Evolutionary conservation across 2,888 invertebrate genomes (phyloP).

Genomic region (Leptinotarsa haldemani): DNA sequence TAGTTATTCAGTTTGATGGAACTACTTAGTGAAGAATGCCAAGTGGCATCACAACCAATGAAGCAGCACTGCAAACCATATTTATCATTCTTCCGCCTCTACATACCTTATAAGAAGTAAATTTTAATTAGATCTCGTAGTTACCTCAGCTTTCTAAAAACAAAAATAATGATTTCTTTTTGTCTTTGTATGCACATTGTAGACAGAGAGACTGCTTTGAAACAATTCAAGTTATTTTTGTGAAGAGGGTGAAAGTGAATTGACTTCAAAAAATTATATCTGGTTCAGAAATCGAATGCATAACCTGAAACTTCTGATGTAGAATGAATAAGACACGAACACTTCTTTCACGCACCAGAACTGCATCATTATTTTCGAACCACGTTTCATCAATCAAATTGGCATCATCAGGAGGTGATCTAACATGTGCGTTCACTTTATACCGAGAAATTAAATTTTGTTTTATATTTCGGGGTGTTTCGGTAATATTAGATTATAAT

Average conservation of each 20-base stretch:
- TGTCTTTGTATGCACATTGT: not conserved
- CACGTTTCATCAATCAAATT: no score
- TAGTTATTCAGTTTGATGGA: slow-evolving; percentile 26
- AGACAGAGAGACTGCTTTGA: not conserved
- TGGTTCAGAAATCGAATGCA: no score
- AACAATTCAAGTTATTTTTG: not conserved
- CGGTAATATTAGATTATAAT: no score
- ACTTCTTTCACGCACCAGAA: no score
- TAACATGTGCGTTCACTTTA: no score
- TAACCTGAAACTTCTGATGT: no score
- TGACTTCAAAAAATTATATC: not conserved
- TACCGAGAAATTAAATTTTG: no score
- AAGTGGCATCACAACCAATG: slow-evolving; percentile 8
- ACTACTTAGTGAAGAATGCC: slow-evolving; percentile 34
- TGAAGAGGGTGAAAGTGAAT: not conserved
- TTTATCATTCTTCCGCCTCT: slow-evolving; percentile 19
- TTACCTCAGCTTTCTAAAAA: not conserved
- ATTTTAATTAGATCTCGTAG: slow-evolving; percentile 2
- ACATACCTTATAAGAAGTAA: slow-evolving; percentile 29
- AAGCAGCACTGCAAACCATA: slow-evolving; percentile 16
- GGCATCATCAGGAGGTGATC: no score
- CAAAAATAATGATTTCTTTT: not conserved
- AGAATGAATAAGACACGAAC: no score
- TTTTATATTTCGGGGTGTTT: no score
- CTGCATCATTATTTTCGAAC: no score